phyloP scores from a whole-genome alignment of 2,888 invertebrate genomes.

The Scaptomyza reducta region DNA sequence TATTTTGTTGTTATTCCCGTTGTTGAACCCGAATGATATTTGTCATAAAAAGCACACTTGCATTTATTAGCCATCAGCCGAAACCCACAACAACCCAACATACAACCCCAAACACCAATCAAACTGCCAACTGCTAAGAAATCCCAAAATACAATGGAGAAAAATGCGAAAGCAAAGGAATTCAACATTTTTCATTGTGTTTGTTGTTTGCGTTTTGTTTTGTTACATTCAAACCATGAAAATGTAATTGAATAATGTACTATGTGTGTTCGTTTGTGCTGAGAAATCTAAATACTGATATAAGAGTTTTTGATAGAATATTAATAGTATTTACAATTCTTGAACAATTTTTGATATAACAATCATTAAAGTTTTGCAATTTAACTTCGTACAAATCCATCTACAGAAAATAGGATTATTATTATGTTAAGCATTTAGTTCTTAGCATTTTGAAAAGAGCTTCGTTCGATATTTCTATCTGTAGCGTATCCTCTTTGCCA shows the following conservation, averaged over 20 bases:
- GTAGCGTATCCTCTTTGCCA: not conserved
- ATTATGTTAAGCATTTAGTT: not conserved
- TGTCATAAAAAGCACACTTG: constrained; percentile 76
- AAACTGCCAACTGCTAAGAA: constrained; percentile 42
- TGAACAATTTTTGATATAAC: not conserved
- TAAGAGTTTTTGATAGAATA: not conserved
- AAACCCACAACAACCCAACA: constrained; percentile 20
- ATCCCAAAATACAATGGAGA: constrained; percentile 11
- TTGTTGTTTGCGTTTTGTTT: constrained; percentile 3
- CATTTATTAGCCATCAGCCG: constrained; percentile 72
- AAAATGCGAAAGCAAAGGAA: constrained; percentile 31
- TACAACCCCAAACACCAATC: constrained; percentile 21
- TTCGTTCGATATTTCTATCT: constrained; percentile 1
- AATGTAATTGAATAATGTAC: constrained; percentile 47
- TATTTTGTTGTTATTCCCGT: constrained; percentile 54
- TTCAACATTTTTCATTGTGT: constrained; percentile 26
- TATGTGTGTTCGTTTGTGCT: not conserved
- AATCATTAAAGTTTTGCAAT: not conserved
- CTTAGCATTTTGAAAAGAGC: not conserved
- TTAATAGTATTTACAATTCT: not conserved
- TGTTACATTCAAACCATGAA: constrained; percentile 1
- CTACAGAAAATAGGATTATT: not conserved
- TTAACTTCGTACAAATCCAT: not conserved
- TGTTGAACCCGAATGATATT: constrained; percentile 52
- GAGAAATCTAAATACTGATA: not conserved